Evolutionary conservation across 2,113 vertebrate species (phyloP), one percentile per base, ranked within the genome.

Genomic region (Hippopotamus amphibius): DNA sequence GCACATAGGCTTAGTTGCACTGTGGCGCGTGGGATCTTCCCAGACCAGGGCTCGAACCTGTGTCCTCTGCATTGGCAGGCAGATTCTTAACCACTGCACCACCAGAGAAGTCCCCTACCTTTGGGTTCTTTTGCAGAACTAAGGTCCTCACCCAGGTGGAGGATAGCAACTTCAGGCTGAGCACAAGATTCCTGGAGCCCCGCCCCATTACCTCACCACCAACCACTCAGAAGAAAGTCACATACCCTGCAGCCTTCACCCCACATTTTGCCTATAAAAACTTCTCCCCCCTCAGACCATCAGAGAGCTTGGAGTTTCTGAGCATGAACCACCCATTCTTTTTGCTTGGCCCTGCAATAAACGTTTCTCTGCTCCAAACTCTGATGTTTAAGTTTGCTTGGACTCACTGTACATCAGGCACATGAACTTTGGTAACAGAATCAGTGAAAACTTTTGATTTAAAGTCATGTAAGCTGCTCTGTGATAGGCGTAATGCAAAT

Each of bases 401-500:
- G 8, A 16, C 0, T 46, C 28, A 19, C 3, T 48, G 72, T 30
- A 50, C 28, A 15, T 76, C 16, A 28, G 46, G 15, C 26, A 76
- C 46, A 76, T 15, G 30, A 48, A 76, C 46, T 76, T 30, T 76
- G 72, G 46, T 50, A 76, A 76, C 46, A 50, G 72, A 76, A 76
- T 87, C 59, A 55, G n/a, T 68, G 50, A 77, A 97, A 72, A 79
- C 9, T 89, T 95, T 74, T 76, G 66, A 82, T 88, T 85, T 86
- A 88, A 46, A 90, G 90, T 41, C 7, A 68, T 37, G n/a, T 92
- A 50, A 63, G 2, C 33, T 90, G 33, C 46, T 87, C n/a, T 80
- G 41, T 92, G 48, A 84, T 92, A 83, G 28, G 48, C 84, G 74
- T 72, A 90, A 96, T 37, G 90, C 26, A 88, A 96, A 92, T 89